phyloP scores from a whole-genome alignment of 2,888 invertebrate genomes.

The Microplitis deprimator region DNA sequence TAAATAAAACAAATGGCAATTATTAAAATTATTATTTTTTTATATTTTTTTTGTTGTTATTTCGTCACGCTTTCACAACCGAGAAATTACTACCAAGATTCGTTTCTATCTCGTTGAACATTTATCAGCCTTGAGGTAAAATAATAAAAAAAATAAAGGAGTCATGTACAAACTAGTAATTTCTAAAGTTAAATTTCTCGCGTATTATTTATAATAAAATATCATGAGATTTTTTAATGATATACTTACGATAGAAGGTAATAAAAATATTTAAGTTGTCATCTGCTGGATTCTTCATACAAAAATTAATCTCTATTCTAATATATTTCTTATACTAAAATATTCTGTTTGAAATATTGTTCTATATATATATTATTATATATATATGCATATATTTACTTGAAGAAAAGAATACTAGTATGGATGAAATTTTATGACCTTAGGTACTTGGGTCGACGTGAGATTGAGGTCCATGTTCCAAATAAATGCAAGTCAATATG shows the following conservation, averaged over 20 bases:
- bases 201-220: neutral
- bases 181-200: neutral
- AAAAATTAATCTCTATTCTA: too few species aligned
- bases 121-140: conserved; percentile 5
- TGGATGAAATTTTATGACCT: too few species aligned
- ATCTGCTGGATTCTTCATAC: too few species aligned
- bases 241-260: neutral
- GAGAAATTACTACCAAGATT: conserved; percentile 12
- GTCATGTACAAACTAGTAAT: neutral
- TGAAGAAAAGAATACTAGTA: too few species aligned
- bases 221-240: neutral
- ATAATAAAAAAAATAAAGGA: neutral
- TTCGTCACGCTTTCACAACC: conserved; percentile 43
- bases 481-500: too few species aligned
- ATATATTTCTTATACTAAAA: too few species aligned
- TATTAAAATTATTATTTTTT: conserved; percentile 4
- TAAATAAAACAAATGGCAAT: conserved; percentile 6
- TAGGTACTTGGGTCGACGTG: too few species aligned
- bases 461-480: too few species aligned
- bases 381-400: too few species aligned
- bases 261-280: too few species aligned
- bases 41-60: conserved; percentile 10
- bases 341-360: too few species aligned
- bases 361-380: too few species aligned
- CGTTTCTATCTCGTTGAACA: conserved; percentile 13